phyloP scores from a whole-genome alignment of 2,797 vertebrate species.

The Phrynocephalus forsythii region DNA sequence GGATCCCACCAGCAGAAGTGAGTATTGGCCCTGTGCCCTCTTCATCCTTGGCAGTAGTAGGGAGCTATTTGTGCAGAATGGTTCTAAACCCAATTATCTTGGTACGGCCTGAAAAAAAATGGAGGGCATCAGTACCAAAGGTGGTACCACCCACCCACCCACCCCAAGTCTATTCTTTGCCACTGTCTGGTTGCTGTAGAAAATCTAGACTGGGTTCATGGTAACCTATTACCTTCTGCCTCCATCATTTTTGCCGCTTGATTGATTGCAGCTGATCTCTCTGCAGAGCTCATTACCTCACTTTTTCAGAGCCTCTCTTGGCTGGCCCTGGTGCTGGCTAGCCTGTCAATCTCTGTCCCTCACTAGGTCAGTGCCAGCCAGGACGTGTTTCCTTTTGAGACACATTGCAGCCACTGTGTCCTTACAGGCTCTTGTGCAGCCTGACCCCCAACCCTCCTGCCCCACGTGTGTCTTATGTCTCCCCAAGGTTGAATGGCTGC shows the following conservation, averaged over 20 bases:
- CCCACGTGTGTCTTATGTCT: not conserved
- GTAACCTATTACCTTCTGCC: too few relatives aligned
- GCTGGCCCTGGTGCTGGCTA: slow-evolving; percentile 3
- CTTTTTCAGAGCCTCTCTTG: not conserved
- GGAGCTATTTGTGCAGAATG: too few relatives aligned
- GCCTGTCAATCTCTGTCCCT: slow-evolving; percentile 21
- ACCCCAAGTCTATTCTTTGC: not conserved
- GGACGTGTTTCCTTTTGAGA: slow-evolving; percentile 5
- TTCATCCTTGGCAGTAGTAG: not conserved
- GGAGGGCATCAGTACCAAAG: not conserved
- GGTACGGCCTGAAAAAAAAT: not conserved
- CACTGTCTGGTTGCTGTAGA: not conserved
- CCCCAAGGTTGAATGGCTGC: slow-evolving; percentile 95
- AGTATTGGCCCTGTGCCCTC: slow-evolving; percentile 63
- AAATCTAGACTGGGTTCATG: not conserved
- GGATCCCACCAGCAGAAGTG: slow-evolving; percentile 95
- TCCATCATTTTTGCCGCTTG: not conserved
- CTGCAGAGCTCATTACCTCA: slow-evolving; percentile 24
- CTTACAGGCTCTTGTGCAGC: not conserved
- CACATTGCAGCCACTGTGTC: not conserved
- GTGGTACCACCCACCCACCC: too few relatives aligned
- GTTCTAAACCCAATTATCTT: not conserved
- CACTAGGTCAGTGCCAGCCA: not conserved
- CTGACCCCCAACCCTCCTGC: not conserved
- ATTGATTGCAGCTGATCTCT: slow-evolving; percentile 14